Percentiles rank a stretch among this genome's conserved stretches.
Evolutionary conservation across 2,113 vertebrate genomes (phyloP).

Genomic region (Dasyprocta punctata): DNA sequence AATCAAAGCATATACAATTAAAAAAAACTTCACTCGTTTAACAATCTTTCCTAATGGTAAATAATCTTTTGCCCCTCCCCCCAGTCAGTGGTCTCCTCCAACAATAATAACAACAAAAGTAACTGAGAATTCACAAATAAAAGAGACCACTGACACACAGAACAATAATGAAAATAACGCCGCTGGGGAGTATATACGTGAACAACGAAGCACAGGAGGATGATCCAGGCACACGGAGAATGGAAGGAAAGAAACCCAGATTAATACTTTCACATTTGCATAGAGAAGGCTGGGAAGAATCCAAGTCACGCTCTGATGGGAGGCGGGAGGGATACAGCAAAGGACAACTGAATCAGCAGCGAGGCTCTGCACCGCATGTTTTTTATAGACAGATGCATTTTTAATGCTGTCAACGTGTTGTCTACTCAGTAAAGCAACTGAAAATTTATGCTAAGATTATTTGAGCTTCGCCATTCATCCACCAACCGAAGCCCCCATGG

Average conservation of each 20-base stretch:
- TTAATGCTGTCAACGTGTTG: not conserved
- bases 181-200: not conserved
- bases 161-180: not conserved
- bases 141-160: not conserved
- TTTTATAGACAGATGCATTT: not conserved
- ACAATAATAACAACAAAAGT: not conserved
- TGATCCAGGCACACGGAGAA: not conserved
- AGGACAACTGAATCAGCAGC: not conserved
- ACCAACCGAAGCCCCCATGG: not conserved
- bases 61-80: not conserved
- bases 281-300: constrained; percentile 3
- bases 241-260: not conserved
- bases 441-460: not conserved
- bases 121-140: constrained; percentile 30
- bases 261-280: not conserved
- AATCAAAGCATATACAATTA: constrained; percentile 7
- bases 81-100: not conserved
- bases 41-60: constrained; percentile 3
- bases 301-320: not conserved
- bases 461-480: not conserved
- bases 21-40: not conserved
- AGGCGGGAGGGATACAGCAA: not conserved
- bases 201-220: not conserved
- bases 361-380: not conserved
- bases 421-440: not conserved